These are phyloP conservation scores for Labeo catla DNA, from an alignment of 2,113 vertebrate species.

Conservation along the genomic window DNA sequence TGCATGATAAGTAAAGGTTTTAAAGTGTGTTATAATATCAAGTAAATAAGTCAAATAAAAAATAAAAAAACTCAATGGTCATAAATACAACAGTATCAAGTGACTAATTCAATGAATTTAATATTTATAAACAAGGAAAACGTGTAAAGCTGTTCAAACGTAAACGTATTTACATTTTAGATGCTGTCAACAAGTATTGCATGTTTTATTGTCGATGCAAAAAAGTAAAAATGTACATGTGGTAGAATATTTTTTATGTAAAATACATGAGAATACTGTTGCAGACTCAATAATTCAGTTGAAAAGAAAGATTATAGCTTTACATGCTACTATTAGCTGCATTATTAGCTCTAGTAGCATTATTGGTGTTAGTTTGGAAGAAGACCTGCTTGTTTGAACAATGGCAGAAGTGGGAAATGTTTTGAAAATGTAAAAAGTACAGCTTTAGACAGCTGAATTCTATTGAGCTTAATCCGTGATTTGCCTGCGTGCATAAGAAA, in stretches of 20 bases:
- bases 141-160: not conserved
- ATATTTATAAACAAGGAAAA: not conserved
- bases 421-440: not conserved
- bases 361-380: not conserved
- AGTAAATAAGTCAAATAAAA: no score
- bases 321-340: not conserved
- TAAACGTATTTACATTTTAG: not conserved
- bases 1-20: no score
- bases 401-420: not conserved
- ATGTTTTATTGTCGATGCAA: no score
- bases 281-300: not conserved
- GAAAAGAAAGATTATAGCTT: not conserved
- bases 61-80: no score
- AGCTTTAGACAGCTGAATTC: not conserved
- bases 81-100: no score
- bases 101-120: not conserved
- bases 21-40: no score
- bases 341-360: not conserved
- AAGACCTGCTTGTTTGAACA: not conserved
- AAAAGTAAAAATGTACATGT: no score
- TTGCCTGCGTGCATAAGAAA: constrained; percentile 53
- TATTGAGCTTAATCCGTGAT: not conserved
- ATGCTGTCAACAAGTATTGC: not conserved
- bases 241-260: no score
- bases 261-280: not conserved